Percentiles rank a stretch among this genome's conserved stretches.
phyloP scores from a whole-genome alignment of 2,797 vertebrate species.

The Acrossocheilus wenchowensis region DNA sequence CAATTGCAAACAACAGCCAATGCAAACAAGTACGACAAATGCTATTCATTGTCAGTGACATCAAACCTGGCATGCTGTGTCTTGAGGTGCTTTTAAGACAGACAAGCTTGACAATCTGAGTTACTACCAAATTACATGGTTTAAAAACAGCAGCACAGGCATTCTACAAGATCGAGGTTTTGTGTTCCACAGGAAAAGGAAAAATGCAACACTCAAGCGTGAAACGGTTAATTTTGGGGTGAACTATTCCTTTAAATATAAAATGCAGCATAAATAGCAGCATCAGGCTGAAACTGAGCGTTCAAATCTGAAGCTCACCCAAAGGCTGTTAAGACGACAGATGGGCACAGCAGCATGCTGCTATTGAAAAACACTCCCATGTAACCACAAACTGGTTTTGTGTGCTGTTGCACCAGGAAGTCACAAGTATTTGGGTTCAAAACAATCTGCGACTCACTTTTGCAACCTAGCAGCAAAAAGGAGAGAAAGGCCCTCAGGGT shows the following conservation, averaged over 20 bases:
- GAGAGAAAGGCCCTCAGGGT: conserved; percentile 35
- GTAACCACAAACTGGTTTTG: conserved; percentile 55
- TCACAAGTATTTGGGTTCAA: conserved; percentile 56
- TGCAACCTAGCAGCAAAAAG: conserved; percentile 43
- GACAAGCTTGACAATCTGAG: not conserved
- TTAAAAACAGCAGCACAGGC: not conserved
- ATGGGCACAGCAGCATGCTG: conserved; percentile 40
- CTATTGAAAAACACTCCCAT: conserved; percentile 37
- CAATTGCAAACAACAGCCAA: not conserved
- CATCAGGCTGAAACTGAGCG: not conserved
- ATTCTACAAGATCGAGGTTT: not conserved
- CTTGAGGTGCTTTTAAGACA: not conserved
- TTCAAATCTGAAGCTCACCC: conserved; percentile 24
- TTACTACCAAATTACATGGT: not conserved
- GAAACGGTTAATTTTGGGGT: not conserved
- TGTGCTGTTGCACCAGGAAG: conserved; percentile 62
- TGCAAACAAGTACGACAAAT: not conserved
- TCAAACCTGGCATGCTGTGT: not conserved
- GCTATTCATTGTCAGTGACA: not conserved
- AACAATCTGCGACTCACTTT: conserved; percentile 58
- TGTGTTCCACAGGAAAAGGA: not conserved
- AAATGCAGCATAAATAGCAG: conserved; percentile 1
- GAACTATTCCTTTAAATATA: conserved; percentile 10
- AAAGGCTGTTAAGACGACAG: conserved; percentile 20
- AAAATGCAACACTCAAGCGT: not conserved